Conservation (phyloP, 2,113 vertebrate genomes). For the Bagarius yarrelli region DNA sequence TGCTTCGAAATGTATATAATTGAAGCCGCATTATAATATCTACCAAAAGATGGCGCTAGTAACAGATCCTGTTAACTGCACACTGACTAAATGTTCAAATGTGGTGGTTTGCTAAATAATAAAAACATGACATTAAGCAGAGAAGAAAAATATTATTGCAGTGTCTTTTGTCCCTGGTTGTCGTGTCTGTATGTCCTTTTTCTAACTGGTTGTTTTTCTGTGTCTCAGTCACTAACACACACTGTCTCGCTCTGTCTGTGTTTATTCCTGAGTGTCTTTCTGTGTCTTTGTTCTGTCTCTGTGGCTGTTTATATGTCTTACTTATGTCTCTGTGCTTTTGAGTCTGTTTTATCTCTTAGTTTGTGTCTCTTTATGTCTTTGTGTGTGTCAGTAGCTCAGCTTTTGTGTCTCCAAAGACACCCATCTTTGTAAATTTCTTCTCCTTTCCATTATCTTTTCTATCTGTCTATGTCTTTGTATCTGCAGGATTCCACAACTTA, state of each 20-base stretch:
- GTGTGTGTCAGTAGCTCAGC: too few relatives aligned
- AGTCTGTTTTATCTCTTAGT: neutral
- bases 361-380: neutral
- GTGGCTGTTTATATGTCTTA: neutral
- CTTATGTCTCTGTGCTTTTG: neutral
- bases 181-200: neutral
- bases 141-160: neutral
- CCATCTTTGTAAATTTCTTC: too few relatives aligned
- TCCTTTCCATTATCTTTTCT: neutral
- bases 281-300: neutral
- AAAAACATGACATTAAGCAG: neutral
- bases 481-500: too few relatives aligned
- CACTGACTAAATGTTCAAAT: neutral
- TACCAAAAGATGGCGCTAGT: slow-evolving; percentile 8
- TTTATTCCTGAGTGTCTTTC: neutral
- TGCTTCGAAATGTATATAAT: neutral
- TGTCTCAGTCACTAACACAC: neutral
- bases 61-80: neutral
- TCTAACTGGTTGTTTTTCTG: neutral
- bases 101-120: neutral
- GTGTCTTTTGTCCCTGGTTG: neutral
- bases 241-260: neutral
- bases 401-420: too few relatives aligned
- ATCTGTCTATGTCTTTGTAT: neutral
- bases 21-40: too few relatives aligned